Percentiles rank a stretch among this genome's conserved stretches.
Conservation (phyloP, 2,113 vertebrate species). For the Lates calcarifer region DNA sequence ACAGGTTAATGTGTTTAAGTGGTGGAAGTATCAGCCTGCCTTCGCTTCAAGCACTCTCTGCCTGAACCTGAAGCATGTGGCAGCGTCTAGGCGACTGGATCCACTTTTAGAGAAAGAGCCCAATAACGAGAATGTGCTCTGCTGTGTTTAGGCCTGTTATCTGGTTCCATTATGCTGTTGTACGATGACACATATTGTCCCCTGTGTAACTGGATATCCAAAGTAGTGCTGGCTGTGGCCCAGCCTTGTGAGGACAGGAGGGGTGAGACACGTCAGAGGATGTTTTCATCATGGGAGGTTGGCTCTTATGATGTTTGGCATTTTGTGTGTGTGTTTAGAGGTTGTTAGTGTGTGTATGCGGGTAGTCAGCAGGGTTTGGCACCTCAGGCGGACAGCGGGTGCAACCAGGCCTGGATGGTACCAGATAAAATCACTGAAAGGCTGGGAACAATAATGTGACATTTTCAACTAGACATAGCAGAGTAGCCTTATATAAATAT, state of each 20-base stretch:
- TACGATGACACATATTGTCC: constrained; percentile 28
- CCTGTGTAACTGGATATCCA: constrained; percentile 41
- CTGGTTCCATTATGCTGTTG: constrained; percentile 11
- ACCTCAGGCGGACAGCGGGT: constrained; percentile 8
- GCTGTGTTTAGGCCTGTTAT: background rate
- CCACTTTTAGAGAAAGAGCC: background rate
- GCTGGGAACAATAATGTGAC: constrained; percentile 9
- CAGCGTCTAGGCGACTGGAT: constrained; percentile 1
- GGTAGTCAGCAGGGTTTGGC: constrained; percentile 11
- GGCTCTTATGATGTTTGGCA: constrained; percentile 10
- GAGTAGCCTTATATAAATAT: background rate
- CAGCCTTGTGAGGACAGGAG: constrained; percentile 22
- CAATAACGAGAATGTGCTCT: background rate
- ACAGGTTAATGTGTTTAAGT: constrained; percentile 18
- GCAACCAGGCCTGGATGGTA: constrained; percentile 19
- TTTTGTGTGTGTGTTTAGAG: constrained; percentile 1
- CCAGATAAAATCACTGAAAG: constrained; percentile 21
- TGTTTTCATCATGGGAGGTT: constrained; percentile 33
- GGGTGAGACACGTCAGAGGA: constrained; percentile 21
- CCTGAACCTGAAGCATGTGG: background rate
- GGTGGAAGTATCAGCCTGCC: constrained; percentile 3
- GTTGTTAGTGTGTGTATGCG: background rate
- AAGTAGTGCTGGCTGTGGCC: constrained; percentile 10
- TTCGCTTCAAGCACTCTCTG: background rate
- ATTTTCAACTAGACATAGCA: background rate